phyloP scores from a whole-genome alignment of 2,113 vertebrate species.

The Naja naja region DNA sequence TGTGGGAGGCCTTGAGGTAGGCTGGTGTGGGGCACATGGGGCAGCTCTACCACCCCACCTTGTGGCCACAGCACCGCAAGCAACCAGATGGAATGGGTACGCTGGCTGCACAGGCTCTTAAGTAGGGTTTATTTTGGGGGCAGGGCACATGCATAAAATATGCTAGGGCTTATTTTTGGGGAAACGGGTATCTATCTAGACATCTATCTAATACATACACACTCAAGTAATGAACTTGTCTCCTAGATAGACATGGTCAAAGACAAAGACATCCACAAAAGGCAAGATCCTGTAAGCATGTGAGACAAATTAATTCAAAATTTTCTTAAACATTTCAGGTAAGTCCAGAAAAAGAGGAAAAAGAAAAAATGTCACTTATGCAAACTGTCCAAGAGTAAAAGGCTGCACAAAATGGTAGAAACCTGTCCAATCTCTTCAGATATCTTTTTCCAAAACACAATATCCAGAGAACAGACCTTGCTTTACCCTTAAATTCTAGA shows the following conservation, averaged over 20 bases:
- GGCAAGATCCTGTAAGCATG: background rate
- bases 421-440: background rate
- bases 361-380: background rate
- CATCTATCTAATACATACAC: background rate
- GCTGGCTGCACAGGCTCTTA: too few relatives aligned
- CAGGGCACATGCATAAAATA: too few relatives aligned
- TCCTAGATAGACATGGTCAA: background rate
- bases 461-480: background rate
- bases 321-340: background rate
- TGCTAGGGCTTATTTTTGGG: too few relatives aligned
- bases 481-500: background rate
- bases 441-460: background rate
- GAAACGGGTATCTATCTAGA: too few relatives aligned
- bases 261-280: background rate
- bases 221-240: background rate
- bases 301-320: background rate
- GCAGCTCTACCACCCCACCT: too few relatives aligned
- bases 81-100: too few relatives aligned
- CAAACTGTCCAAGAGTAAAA: background rate
- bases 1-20: too few relatives aligned
- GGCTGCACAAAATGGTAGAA: background rate
- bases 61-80: too few relatives aligned
- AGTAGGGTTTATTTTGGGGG: too few relatives aligned
- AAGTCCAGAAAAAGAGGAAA: background rate
- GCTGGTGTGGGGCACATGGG: too few relatives aligned